These are phyloP conservation scores for Ashinkailepas kermadecensis DNA, from an alignment of 2,888 invertebrate species.

Conservation along the genomic window DNA sequence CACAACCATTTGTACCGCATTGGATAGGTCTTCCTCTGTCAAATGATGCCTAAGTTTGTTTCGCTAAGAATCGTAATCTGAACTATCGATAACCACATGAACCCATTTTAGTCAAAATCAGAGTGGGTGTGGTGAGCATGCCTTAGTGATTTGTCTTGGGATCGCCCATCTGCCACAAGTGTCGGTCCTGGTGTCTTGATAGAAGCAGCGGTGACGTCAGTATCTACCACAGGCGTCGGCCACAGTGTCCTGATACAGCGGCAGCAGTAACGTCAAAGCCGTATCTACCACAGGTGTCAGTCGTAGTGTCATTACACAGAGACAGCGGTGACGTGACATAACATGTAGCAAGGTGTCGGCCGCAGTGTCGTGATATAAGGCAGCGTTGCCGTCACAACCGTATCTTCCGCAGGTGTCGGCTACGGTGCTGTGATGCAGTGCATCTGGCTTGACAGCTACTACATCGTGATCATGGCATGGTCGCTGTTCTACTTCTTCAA, in stretches of 20 bases:
- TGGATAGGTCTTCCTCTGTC: too few relatives aligned
- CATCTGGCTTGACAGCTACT: slow-evolving; percentile 98
- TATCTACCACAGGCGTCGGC: slow-evolving; percentile 55
- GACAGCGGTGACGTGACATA: too few relatives aligned
- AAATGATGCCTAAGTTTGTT: too few relatives aligned
- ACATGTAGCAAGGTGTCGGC: slow-evolving; percentile 55
- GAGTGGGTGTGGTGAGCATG: too few relatives aligned
- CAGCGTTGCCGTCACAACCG: slow-evolving; percentile 40
- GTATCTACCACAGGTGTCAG: slow-evolving; percentile 50
- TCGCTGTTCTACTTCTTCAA: slow-evolving; percentile 95
- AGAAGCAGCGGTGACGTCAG: too few relatives aligned
- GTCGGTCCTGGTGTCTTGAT: too few relatives aligned
- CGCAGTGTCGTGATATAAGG: slow-evolving; percentile 99
- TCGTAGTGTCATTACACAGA: too few relatives aligned
- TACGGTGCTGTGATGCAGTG: slow-evolving; percentile 99
- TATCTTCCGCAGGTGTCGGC: slow-evolving; percentile 67
- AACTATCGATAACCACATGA: too few relatives aligned
- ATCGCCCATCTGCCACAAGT: slow-evolving; percentile 50
- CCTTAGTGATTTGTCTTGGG: too few relatives aligned
- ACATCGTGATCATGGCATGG: slow-evolving; percentile 99
- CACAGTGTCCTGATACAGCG: slow-evolving; percentile 97
- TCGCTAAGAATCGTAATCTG: too few relatives aligned
- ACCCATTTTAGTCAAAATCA: too few relatives aligned
- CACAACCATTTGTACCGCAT: too few relatives aligned
- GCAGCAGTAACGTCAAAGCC: slow-evolving; percentile 46